A percentile compares a stretch with the other conserved stretches of the same genome.
Conservation (phyloP, 2,888 invertebrate genomes). For the Nomada goodeniana region DNA sequence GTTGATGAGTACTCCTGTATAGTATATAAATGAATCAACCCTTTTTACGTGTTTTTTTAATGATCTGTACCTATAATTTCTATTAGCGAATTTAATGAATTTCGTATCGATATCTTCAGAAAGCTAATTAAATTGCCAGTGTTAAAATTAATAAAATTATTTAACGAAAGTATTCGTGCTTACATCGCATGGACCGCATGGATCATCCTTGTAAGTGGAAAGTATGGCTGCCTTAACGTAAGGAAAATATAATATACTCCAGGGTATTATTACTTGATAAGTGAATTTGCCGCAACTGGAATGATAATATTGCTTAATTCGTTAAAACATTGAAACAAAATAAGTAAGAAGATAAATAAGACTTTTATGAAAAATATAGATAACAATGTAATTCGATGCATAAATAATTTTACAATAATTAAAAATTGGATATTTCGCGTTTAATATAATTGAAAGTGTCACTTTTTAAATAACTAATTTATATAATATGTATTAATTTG, state of each 20-base stretch:
- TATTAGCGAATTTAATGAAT: background rate
- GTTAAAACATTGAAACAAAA: background rate
- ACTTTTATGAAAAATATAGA: background rate
- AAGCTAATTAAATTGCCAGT: background rate
- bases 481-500: too few species aligned
- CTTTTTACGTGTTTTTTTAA: background rate
- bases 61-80: background rate
- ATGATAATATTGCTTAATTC: slow-evolving; percentile 7
- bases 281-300: slow-evolving; percentile 81
- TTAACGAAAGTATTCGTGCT: slow-evolving; percentile 13
- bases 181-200: slow-evolving; percentile 80
- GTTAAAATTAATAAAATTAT: background rate
- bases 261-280: slow-evolving; percentile 82
- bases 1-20: slow-evolving; percentile 10
- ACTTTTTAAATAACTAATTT: too few species aligned
- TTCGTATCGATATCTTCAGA: background rate
- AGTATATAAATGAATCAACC: background rate
- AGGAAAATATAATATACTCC: slow-evolving; percentile 82
- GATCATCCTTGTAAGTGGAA: slow-evolving; percentile 81
- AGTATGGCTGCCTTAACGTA: slow-evolving; percentile 83
- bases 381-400: background rate
- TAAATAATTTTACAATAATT: background rate
- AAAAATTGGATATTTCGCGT: background rate
- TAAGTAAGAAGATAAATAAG: background rate
- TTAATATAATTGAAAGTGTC: too few species aligned